Base-by-base conservation (phyloP, 1,140 invertebrate species). In the Parapsyche elsis region DNA sequence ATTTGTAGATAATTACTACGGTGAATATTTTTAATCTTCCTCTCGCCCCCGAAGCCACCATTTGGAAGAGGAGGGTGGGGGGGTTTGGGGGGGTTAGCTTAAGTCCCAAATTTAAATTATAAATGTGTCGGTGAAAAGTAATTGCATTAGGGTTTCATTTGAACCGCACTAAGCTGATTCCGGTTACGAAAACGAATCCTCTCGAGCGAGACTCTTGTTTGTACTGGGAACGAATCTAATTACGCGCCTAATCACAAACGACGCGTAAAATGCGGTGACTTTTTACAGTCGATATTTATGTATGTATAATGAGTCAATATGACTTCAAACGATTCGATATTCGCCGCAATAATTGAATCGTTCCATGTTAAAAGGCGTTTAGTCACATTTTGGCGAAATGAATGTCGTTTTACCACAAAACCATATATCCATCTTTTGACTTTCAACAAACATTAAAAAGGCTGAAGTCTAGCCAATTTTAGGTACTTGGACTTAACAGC, bases 1-100 rank as follows among this genome's bases (percentile, higher is more conserved):
- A 67, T 67, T 67, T 67, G 64, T n/a, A 30, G 64, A 67, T 67
- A 67, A 67, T 67, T 67, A 67, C 64, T 19, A n/a, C 64, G 64
- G 24, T 10, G 64, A 67, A 23, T 67, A 21, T 67, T 67, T 67
- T 67, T 67, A 67, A 67, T 67, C 64, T 67, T 19, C 49, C 49
- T 16, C 64, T 61, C 59, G 24, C 21, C 7, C 24, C 10, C 59
- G 21, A 23, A 14, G 1, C 21, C 21, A 5, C 16, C 59, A 12
- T 16, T 10, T 1, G 49, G 49, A 4, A 7, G 30, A 38, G 30
- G 1, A 7, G 30, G 30, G 7, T 38, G 30, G 7, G 30, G 30
- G 30, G 1, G 1, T 38, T 4, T 38, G 30, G 30, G 30, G 16
- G 16, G 64, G 24, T 21, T 9, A 53, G 10, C 49, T 53, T 14